Evolutionary conservation across 2,888 invertebrate species (phyloP), one percentile per base, ranked within the genome.

Genomic region (Platycnemis pennipes): DNA sequence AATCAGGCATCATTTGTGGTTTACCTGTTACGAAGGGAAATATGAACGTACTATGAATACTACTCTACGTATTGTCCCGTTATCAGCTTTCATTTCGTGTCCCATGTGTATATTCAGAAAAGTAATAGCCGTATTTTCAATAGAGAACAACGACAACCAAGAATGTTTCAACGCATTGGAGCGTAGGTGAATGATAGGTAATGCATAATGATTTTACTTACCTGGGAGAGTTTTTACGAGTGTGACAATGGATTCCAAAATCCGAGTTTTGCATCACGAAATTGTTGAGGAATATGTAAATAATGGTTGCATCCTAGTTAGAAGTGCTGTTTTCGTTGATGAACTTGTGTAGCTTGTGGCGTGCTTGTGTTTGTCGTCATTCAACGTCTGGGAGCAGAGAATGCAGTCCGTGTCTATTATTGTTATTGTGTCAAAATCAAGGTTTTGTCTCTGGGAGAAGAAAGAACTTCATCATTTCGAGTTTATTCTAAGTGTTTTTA

Each of bases 21-120:
- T 91, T 91, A 91, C 91, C 91, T 91, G 91, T 91, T 91, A 91
- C 63, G 91, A 91, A 91, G 91, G 63, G 91, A 91, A 91, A 91
- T 91, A 91, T 63, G 56, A 91, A 91, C 91, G 91, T 91, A 91
- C 91, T 91, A 91, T 91, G 91, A 91, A 91, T 91, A 91, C 91
- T 91, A 91, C 91, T 91, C 91, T 91, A 91, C 91, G 91, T 91
- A 91, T 91, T 91, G 63, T 91, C 91, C 91, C 91, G 91, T 91
- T 91, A 91, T 91, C 63, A 91, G 63, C 91, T 91, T 91, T 91
- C 91, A 63, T 44, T 91, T 91, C 91, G 91, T 91, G 44, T n/a
- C 63, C n/a, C 91, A 91, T 91, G 91, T 91, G 91, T 91, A 63
- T 63, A 63, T 69, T n/a, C 63, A 37, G 31, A n/a, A 63, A 91